Evolutionary conservation across 2,797 vertebrate genomes (phyloP).

Genomic region (Oreortyx pictus): DNA sequence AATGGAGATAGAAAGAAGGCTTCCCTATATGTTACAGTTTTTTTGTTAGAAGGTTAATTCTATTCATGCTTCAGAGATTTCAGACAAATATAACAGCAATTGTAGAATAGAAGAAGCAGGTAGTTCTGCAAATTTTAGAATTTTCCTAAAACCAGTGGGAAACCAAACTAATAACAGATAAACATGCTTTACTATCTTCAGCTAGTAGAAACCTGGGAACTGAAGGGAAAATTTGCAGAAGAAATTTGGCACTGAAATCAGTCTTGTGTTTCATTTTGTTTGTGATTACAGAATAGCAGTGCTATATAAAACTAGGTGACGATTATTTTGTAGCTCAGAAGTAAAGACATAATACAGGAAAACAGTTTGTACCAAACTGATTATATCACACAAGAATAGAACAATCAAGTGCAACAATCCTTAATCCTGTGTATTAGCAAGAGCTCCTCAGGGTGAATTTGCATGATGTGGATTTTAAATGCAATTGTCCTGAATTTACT

Average conservation of each 20-base stretch:
- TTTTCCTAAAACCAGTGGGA: neutral
- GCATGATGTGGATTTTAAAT: neutral
- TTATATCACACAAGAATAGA: neutral
- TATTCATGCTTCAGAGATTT: neutral
- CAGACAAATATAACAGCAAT: neutral
- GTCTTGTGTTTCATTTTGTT: neutral
- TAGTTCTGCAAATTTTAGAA: neutral
- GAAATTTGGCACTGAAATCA: neutral
- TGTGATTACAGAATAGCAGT: neutral
- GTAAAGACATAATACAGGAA: neutral
- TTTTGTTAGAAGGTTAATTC: neutral
- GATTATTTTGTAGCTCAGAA: neutral
- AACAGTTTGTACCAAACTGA: neutral
- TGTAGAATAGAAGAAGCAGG: neutral
- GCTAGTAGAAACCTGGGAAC: neutral
- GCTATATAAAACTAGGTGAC: neutral
- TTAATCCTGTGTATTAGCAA: too few relatives aligned
- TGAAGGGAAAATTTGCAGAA: neutral
- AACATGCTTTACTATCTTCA: neutral
- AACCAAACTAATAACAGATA: neutral
- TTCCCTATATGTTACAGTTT: neutral
- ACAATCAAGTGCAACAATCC: neutral
- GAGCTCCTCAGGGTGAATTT: neutral
- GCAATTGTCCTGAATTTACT: neutral
- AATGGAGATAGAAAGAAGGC: neutral